Base-by-base conservation (phyloP, 2,113 vertebrate genomes). In the Apteryx mantelli region DNA sequence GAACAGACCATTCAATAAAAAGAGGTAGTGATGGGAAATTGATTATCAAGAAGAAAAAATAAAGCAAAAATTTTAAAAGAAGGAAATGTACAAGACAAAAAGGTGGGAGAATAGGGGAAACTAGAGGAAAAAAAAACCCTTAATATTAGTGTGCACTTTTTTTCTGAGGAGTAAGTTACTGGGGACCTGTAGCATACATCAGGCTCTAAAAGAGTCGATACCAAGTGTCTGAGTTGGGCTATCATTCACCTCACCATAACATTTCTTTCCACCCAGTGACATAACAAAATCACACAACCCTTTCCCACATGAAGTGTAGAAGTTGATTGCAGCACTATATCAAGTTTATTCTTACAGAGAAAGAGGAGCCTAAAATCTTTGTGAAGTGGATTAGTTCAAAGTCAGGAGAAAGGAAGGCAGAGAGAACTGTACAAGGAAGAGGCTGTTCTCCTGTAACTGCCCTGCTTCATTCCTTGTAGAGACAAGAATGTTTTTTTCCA, bases 201-300 rank as follows among this genome's bases (percentile, higher is more conserved):
- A 79, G 82, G 30, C 42, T 65, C 30, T 13, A 48, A 56, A 64
- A 58, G 7, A 69, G 30, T 3, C 11, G n/a, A 44, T 61, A 44
- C 25, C 38, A 50, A 79, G 11, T 5, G 6, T 46, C 50, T 92
- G 38, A 81, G 22, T 12, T 80, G 73, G n/a, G 40, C 56, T 71
- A 25, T 7, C 15, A 38, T 75, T 26, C 19, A 5, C 32, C 44
- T 26, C 68, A 36, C 30, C 48, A 16, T n/a, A 38, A 65, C 0
- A 0, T n/a, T 34, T n/a, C 25, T 8, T 14, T 15, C 13, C 15
- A 55, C 5, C 4, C 30, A n/a, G 0, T 14, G 50, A 55, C 56
- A 60, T 8, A 70, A 89, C 2, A 7, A 22, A 55, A 75, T 34
- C n/a, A 40, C 11, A 9, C 38, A 89, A 60, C 13, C 25, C 30